Conservation (phyloP, 2,888 invertebrate species). For the Macrophya alboannulata region DNA sequence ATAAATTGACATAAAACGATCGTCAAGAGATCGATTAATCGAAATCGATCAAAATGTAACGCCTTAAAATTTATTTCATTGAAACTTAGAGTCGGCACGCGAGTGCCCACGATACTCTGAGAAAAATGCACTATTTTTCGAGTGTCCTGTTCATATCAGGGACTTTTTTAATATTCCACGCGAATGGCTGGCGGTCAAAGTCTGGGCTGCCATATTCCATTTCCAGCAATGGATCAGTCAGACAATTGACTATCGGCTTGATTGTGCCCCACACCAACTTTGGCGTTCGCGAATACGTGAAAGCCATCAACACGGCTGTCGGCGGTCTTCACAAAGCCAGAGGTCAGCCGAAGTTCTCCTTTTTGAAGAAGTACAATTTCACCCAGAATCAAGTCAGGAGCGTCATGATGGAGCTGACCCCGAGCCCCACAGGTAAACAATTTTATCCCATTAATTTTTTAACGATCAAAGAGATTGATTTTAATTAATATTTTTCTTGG, state of each 20-base stretch:
- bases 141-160: conserved; percentile 66
- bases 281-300: conserved; percentile 85
- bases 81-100: not conserved
- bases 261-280: conserved; percentile 85
- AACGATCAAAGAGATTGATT: not conserved
- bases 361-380: conserved; percentile 85
- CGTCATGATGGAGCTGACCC: conserved; percentile 87
- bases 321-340: conserved; percentile 83
- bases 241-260: conserved; percentile 82
- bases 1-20: not conserved
- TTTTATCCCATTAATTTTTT: not conserved
- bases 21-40: not conserved
- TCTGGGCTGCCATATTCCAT: conserved; percentile 21
- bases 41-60: conserved; percentile 11
- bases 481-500: not conserved
- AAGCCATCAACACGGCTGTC: conserved; percentile 85
- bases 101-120: conserved; percentile 18
- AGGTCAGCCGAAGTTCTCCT: conserved; percentile 82
- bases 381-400: conserved; percentile 84
- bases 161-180: conserved; percentile 66
- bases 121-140: conserved; percentile 66
- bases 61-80: not conserved
- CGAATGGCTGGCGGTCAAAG: conserved; percentile 66
- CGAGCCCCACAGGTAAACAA: conserved; percentile 88
- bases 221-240: conserved; percentile 50